Base-by-base conservation (phyloP, 2,113 vertebrate species). In the Lycocorax pyrrhopterus region DNA sequence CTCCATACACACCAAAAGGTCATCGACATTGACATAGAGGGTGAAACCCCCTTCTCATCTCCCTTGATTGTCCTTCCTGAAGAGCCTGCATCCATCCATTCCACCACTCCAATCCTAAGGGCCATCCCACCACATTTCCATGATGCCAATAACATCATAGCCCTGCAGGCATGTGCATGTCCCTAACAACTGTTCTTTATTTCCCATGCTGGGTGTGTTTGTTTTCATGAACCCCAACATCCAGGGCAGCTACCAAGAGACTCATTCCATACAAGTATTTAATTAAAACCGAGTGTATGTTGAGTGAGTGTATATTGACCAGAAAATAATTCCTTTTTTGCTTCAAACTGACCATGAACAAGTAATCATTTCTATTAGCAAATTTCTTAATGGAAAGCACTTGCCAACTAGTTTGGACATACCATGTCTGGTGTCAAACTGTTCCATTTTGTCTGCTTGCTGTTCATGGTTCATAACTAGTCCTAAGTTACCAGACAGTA, bases 21-120 rank as follows among this genome's bases (percentile, higher is more conserved):
- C n/a, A 80, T 3, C 17, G 0, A 6, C 25, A 59, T 2, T n/a
- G 43, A 9, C 21, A 30, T 0, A 41, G 25, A 46, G 11, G 6
- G 26, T 13, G 13, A 89, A 62, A 64, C 3, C 6, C 9, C 7
- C 4, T 64, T 25, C 43, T 85, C n/a, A 18, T 29, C 30, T 52
- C 39, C 15, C 17, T 58, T 43, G 37, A 12, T 9, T 74, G 53
- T 32, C 25, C 30, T 53, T 68, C 29, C 30, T 32, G 10, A 21
- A 46, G 29, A 41, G 14, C 22, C 43, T 37, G 6, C 35, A 30
- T n/a, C 37, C 25, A n/a, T 13, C 29, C 30, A 52, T 32, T 58
- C 18, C 74, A 52, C 15, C 55, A 17, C 29, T 46, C 14, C 23
- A 51, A 12, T n/a, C 25, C 7, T 7, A 39, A 52, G 15, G 52